phyloP scores from a whole-genome alignment of 2,888 invertebrate species.

The Petrophora chlorosata region DNA sequence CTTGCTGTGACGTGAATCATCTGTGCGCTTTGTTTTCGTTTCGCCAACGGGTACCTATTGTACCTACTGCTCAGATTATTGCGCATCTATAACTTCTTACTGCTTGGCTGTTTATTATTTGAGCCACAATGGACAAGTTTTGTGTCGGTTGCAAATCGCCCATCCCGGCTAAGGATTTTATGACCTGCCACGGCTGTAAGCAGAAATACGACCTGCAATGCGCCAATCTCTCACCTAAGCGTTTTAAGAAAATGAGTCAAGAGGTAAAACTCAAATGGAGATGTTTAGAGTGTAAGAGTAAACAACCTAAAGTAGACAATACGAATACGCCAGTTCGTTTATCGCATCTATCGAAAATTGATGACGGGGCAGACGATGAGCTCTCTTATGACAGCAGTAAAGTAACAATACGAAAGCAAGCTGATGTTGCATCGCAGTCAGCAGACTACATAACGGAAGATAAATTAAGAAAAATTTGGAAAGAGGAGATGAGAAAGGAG shows the following conservation, averaged over 20 bases:
- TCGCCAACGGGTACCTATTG: no score
- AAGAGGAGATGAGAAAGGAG: conserved; percentile 2
- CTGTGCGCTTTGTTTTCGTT: no score
- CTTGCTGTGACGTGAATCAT: no score
- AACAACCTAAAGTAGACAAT: not conserved
- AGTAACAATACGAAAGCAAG: not conserved
- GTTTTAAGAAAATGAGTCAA: not conserved
- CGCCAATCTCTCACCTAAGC: conserved; percentile 9
- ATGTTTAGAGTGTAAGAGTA: not conserved
- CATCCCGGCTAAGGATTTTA: no score
- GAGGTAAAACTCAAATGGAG: conserved; percentile 1
- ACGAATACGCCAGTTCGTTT: conserved; percentile 3
- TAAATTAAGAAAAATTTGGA: not conserved
- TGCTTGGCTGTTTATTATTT: no score
- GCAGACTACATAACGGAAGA: conserved; percentile 1
- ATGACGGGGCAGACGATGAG: not conserved
- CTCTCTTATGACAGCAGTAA: not conserved
- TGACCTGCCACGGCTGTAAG: conserved; percentile 4
- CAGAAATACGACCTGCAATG: conserved; percentile 8
- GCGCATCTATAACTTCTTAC: no score
- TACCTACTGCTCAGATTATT: no score
- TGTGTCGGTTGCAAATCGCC: no score
- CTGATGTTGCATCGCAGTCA: not conserved
- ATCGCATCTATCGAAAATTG: not conserved
- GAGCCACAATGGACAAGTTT: no score